phyloP scores from a whole-genome alignment of 2,888 invertebrate species.

The Melinaea menophilus region DNA sequence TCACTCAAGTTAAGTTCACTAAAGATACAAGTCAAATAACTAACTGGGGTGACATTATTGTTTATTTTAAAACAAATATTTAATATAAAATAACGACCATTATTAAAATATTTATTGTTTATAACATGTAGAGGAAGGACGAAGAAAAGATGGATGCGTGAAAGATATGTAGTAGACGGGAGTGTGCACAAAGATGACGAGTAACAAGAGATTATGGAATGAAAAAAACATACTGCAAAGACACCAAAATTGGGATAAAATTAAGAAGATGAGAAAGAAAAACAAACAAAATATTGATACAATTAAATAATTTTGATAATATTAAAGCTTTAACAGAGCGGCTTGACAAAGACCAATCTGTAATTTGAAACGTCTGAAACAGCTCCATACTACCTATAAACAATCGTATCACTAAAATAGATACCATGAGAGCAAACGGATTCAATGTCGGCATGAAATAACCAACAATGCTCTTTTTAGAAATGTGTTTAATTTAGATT shows the following conservation, averaged over 20 bases:
- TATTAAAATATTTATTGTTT: background rate
- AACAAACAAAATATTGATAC: background rate
- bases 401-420: conserved; percentile 65
- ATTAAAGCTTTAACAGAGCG: conserved; percentile 19
- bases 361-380: conserved; percentile 63
- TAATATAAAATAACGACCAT: conserved; percentile 6
- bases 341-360: conserved; percentile 56
- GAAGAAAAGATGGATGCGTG: too few species aligned
- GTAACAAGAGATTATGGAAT: too few species aligned
- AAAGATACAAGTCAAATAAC: conserved; percentile 10
- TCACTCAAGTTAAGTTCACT: conserved; percentile 24
- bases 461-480: conserved; percentile 52
- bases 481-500: conserved; percentile 45
- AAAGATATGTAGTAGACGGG: too few species aligned
- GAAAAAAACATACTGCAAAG: too few species aligned
- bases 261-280: background rate
- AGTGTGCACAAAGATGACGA: too few species aligned
- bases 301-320: conserved; percentile 3
- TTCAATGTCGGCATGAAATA: conserved; percentile 61
- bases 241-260: too few species aligned
- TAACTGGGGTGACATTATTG: background rate
- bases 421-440: conserved; percentile 65
- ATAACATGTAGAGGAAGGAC: too few species aligned
- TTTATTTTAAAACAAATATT: conserved; percentile 7
- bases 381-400: conserved; percentile 55